phyloP scores from a whole-genome alignment of 1,140 invertebrate species.

The Diorhabda carinulata region DNA sequence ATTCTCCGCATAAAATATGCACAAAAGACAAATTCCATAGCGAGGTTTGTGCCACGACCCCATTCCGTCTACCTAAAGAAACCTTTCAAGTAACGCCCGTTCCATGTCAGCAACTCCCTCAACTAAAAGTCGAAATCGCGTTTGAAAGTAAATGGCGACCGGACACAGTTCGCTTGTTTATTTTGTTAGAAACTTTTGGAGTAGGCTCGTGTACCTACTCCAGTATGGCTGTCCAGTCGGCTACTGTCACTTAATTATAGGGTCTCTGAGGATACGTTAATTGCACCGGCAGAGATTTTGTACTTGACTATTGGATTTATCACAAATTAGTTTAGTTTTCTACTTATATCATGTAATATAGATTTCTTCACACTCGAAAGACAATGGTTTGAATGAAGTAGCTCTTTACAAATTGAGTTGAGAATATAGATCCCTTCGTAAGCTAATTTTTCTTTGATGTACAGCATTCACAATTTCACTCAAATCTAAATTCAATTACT shows the following conservation, averaged over 20 bases:
- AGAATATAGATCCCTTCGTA: too few species aligned
- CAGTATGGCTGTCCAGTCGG: background rate
- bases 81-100: background rate
- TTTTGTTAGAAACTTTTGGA: slow-evolving; percentile 2
- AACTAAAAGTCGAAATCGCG: background rate
- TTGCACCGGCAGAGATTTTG: background rate
- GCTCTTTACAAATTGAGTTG: too few species aligned
- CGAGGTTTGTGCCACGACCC: background rate
- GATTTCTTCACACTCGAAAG: too few species aligned
- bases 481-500: too few species aligned
- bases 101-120: slow-evolving; percentile 1
- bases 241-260: background rate
- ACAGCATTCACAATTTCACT: too few species aligned
- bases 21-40: too few species aligned
- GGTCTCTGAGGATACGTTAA: background rate
- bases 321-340: too few species aligned
- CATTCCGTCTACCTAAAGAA: background rate
- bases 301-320: too few species aligned
- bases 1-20: too few species aligned
- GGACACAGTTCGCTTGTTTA: slow-evolving; percentile 2
- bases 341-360: too few species aligned
- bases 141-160: background rate
- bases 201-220: background rate
- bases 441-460: too few species aligned
- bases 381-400: too few species aligned